A percentile compares a stretch with the other conserved stretches of the same genome.
These are phyloP conservation scores for Kryphioiulus occultus DNA, from an alignment of 2,888 invertebrate species.

Conservation along the genomic window DNA sequence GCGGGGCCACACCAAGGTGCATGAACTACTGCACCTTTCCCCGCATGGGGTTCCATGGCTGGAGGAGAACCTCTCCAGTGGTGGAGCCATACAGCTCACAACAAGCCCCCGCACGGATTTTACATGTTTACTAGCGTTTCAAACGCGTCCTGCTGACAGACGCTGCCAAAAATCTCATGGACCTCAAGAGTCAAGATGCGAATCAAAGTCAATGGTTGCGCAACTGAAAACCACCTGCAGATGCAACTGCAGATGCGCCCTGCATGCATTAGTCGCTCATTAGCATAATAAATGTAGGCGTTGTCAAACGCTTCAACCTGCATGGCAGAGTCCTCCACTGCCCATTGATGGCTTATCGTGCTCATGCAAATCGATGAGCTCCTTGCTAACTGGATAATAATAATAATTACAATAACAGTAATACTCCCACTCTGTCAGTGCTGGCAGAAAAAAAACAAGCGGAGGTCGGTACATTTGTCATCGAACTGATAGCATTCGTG, in stretches of 20 bases:
- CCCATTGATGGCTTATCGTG: not conserved
- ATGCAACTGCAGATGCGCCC: not conserved
- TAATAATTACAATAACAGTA: constrained; percentile 15
- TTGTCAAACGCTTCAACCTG: not conserved
- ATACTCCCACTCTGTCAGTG: constrained; percentile 18
- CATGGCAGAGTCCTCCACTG: not conserved
- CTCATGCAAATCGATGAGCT: not conserved
- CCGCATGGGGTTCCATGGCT: not conserved
- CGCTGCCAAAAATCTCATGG: constrained; percentile 1
- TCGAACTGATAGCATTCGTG: not conserved
- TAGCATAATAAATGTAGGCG: constrained; percentile 30
- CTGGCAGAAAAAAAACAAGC: not conserved
- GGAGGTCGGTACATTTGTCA: not conserved
- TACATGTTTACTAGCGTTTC: constrained; percentile 26
- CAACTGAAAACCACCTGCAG: not conserved
- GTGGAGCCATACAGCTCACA: constrained; percentile 21
- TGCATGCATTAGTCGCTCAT: not conserved
- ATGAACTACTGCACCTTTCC: constrained; percentile 31
- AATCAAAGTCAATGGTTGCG: not conserved
- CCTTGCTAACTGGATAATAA: constrained; percentile 26
- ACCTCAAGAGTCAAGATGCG: constrained; percentile 22
- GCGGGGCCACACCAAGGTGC: constrained; percentile 19
- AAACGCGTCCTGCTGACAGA: constrained; percentile 35
- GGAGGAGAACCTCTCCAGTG: not conserved
- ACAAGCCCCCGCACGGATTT: constrained; percentile 14